Base-by-base conservation (phyloP, 2,888 invertebrate species). In the Hetaerina titia region DNA sequence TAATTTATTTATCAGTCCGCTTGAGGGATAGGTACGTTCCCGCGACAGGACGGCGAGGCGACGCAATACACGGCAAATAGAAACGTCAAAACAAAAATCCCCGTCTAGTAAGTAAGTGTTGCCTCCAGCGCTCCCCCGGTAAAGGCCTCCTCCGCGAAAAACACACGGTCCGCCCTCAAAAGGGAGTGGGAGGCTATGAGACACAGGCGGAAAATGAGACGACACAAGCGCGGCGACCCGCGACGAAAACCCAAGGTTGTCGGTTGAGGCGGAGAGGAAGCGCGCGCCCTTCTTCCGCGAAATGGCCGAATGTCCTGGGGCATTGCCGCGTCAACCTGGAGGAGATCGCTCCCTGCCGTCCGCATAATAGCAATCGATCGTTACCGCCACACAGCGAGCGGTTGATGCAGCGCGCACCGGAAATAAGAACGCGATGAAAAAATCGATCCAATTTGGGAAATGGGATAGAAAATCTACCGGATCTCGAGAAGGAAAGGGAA, bases 371-470 rank as follows among this genome's bases (percentile, higher is more conserved):
- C 69, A 69, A 69, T 22, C 69, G 69, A 69, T 69, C 69, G 69
- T 6, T 5, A 69, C 19, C 69, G 69, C 5, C 22, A 22, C 69
- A 69, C 17, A 4, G 45, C 45, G 45, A 45, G 69, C 69, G 69
- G 19, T 9, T 4, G 7, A 45, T 45, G 7, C 69, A 69, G 69
- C 69, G 22, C n/a, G 22, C 19, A 69, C 19, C 69, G 69, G 69
- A 69, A 69, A 69, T 69, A 69, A 69, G n/a, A n/a, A 9, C 69
- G 4, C 69, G 19, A 22, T 69, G 69, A 69, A 69, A 69, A 69
- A 69, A 69, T 69, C 69, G 69, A 69, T 69, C 69, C 69, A 69
- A 69, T 69, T 69, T 69, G 69, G 69, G 19, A n/a, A 22, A 69
- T 69, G 69, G 69, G 63, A 63, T 22, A 22, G 69, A n/a, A 69